Evolutionary conservation across 2,113 vertebrate species (phyloP).

Genomic region (Acrocephalus kingi): DNA sequence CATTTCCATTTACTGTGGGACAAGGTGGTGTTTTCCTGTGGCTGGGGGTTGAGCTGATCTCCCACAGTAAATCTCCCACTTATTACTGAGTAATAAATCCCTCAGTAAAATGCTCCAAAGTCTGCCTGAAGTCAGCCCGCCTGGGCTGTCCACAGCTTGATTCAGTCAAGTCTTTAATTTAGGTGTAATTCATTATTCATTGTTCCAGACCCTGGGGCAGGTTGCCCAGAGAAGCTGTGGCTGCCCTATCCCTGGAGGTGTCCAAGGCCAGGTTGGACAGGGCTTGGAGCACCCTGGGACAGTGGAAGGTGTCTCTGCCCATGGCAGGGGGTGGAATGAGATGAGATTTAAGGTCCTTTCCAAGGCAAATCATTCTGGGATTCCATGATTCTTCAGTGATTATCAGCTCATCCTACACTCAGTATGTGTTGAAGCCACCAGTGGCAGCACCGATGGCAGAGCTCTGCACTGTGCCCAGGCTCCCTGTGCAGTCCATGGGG

Average conservation of each 20-base stretch:
- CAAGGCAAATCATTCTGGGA: background rate
- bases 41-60: background rate
- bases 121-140: background rate
- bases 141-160: background rate
- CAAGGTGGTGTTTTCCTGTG: background rate
- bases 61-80: no score
- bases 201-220: background rate
- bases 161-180: background rate
- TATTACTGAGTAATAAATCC: no score
- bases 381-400: background rate
- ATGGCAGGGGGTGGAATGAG: accelerated
- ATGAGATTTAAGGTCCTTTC: background rate
- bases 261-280: accelerated
- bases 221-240: background rate
- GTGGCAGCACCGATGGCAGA: background rate
- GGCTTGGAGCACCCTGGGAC: accelerated
- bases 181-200: background rate
- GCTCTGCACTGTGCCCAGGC: background rate
- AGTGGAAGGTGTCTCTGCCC: background rate
- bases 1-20: background rate
- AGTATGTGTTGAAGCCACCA: background rate
- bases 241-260: background rate
- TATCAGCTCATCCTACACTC: background rate
- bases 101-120: background rate
- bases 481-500: background rate